Evolutionary conservation across 2,888 invertebrate species (phyloP), one percentile per base, ranked within the genome.

Genomic region (Physocephala rufipes): DNA sequence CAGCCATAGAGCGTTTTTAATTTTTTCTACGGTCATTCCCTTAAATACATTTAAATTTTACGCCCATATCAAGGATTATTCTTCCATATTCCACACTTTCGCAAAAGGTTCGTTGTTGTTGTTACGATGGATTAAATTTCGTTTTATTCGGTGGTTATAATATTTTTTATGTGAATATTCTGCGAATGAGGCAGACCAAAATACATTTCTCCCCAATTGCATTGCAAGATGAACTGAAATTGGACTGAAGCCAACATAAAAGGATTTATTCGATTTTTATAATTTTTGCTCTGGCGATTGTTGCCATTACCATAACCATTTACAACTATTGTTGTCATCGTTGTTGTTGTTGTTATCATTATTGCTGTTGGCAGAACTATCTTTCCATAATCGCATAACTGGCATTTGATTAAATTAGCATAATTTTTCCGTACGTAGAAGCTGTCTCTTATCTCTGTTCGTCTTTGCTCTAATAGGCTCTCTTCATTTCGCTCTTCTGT

Each of bases 211-310:
- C 28, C 58, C 28, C 28, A 58, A 28, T 58, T 58, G 58, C 58
- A 58, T 58, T 58, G 28, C 24, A 26, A 26, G 2, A 21, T 21
- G 53, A n/a, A 1, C 53, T 15, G 13, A 26, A 28, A 5, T 58
- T 58, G 58, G 58, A 58, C 58, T 58, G 24, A 58, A 58, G 58
- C 58, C 58, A 58, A 26, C 15, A 19, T n/a, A n/a, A 49, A 49
- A 49, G 16, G 16, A 49, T 49, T n/a, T 7, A 49, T 7, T 36
- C 9, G 9, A 36, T 36, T 4, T 36, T 49, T 49, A 5, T 49
- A 19, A 4, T 19, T 19, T 19, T 53, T 53, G 12, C 21, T 21
- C 1, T 21, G 1, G 9, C 2, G 5, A 53, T 24, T 24, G 1
- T 21, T 24, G 21, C 24, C 53, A 53, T 9, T 1, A 15, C 53